Percentiles rank a stretch among this genome's conserved stretches.
Evolutionary conservation across 2,113 vertebrate species (phyloP).

Genomic region (Leptocoma aspasia): DNA sequence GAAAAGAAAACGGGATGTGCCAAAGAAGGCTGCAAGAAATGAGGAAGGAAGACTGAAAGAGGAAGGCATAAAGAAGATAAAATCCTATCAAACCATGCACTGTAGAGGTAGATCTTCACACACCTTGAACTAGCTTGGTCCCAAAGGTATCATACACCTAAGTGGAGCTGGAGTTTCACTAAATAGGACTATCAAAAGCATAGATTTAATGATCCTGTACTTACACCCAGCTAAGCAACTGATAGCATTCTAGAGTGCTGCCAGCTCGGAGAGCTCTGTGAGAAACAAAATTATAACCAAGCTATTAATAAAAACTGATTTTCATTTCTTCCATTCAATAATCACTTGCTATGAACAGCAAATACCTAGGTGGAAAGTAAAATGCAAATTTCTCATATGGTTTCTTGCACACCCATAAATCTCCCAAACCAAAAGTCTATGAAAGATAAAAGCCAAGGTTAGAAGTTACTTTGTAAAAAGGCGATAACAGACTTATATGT

Average conservation of each 20-base stretch:
- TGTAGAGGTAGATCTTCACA: background rate
- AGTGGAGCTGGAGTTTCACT: background rate
- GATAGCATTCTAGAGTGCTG: background rate
- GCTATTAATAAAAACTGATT: constrained; percentile 7
- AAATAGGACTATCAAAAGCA: background rate
- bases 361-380: background rate
- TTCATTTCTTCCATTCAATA: constrained; percentile 6
- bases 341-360: background rate
- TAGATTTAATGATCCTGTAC: constrained; percentile 11
- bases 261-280: background rate
- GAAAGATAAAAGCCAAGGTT: background rate
- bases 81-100: background rate
- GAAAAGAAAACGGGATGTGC: background rate
- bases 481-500: background rate
- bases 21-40: background rate
- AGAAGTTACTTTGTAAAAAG: background rate
- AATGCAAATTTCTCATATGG: background rate
- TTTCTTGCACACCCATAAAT: background rate
- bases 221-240: constrained; percentile 2
- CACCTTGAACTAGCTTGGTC: background rate
- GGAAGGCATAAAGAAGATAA: background rate
- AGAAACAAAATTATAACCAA: constrained; percentile 1
- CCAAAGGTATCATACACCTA: background rate
- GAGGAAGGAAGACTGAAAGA: background rate
- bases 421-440: background rate